Conservation (phyloP, 2,888 invertebrate genomes). For the Aphodius sticticus region DNA sequence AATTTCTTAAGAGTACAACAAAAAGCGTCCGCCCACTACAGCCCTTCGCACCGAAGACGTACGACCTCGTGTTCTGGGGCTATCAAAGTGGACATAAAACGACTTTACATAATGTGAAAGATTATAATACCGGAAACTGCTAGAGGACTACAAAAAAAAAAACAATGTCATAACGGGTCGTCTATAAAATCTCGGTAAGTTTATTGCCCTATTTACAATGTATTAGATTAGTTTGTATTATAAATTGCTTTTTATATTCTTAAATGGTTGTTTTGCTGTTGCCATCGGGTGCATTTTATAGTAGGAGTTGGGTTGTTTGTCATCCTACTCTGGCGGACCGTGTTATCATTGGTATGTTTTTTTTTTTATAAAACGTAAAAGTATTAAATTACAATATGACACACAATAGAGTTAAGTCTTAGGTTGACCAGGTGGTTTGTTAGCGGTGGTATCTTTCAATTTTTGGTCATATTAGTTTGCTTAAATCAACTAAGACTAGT, state of each 20-base stretch:
- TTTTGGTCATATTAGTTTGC: too few species aligned
- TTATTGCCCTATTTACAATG: background rate
- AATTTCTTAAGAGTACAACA: conserved; percentile 48
- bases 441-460: too few species aligned
- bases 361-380: too few species aligned
- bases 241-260: background rate
- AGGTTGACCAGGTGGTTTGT: too few species aligned
- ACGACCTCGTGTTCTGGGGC: conserved; percentile 11
- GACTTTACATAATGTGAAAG: conserved; percentile 40
- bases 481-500: too few species aligned
- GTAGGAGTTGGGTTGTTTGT: background rate
- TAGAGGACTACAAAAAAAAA: conserved; percentile 19
- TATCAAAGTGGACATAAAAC: conserved; percentile 37
- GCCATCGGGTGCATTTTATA: background rate
- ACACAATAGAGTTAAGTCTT: too few species aligned
- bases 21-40: conserved; percentile 16
- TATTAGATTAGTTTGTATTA: background rate
- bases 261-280: background rate
- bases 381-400: too few species aligned
- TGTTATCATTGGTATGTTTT: background rate
- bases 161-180: conserved; percentile 23
- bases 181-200: background rate
- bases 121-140: conserved; percentile 33
- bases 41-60: conserved; percentile 5
- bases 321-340: background rate